phyloP scores from a whole-genome alignment of 2,797 vertebrate species.

The Tympanoctomys barrerae region DNA sequence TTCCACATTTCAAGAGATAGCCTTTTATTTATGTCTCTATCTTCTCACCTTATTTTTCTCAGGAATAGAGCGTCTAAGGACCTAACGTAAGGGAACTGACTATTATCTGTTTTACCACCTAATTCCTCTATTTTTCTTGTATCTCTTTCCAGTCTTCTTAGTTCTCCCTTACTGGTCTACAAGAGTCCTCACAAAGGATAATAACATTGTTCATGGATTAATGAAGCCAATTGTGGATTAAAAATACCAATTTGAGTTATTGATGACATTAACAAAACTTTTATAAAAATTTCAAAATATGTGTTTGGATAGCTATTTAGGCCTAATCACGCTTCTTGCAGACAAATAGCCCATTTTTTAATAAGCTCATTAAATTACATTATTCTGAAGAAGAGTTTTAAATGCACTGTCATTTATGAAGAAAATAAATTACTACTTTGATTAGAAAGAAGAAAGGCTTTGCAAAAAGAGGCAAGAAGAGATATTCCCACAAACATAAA shows the following conservation, averaged over 20 bases:
- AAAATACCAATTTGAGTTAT: constrained; percentile 50
- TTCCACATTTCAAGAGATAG: neutral
- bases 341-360: constrained; percentile 65
- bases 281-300: constrained; percentile 52
- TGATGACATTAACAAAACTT: constrained; percentile 62
- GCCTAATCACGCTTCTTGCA: constrained; percentile 63
- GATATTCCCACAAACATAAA: constrained; percentile 34
- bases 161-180: neutral
- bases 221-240: constrained; percentile 56
- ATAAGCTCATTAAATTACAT: constrained; percentile 58
- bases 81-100: constrained; percentile 15
- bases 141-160: constrained; percentile 3
- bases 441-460: constrained; percentile 64
- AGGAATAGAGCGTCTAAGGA: constrained; percentile 15
- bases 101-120: constrained; percentile 15
- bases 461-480: constrained; percentile 30
- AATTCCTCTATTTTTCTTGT: constrained; percentile 52
- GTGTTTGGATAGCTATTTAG: constrained; percentile 60
- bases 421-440: constrained; percentile 68
- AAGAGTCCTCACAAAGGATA: neutral
- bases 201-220: constrained; percentile 46
- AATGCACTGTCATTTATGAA: constrained; percentile 60
- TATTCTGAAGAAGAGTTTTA: constrained; percentile 61
- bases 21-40: neutral
- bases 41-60: constrained; percentile 60